A percentile compares a stretch with the other conserved stretches of the same genome.
Evolutionary conservation across 2,888 invertebrate species (phyloP).

Genomic region (Tiphia femorata): DNA sequence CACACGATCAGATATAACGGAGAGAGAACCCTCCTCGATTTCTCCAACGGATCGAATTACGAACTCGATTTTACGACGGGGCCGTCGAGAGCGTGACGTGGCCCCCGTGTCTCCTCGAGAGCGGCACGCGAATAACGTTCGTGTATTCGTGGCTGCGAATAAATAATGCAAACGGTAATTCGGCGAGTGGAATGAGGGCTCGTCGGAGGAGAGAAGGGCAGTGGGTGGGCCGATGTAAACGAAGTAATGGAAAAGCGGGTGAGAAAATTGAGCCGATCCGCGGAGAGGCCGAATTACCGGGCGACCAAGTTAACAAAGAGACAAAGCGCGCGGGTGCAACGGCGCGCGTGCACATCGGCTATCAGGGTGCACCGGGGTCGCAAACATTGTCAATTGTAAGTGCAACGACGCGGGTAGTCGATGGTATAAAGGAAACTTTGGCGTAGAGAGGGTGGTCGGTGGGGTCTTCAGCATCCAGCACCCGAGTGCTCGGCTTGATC

Average conservation of each 20-base stretch:
- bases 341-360: slow-evolving; percentile 11
- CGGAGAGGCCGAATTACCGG: background rate
- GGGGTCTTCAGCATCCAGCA: too few species aligned
- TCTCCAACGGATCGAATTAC: too few species aligned
- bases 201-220: background rate
- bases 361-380: slow-evolving; percentile 1
- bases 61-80: too few species aligned
- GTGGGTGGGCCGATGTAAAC: background rate
- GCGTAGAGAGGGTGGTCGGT: too few species aligned
- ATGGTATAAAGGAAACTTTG: too few species aligned
- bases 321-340: slow-evolving; percentile 14
- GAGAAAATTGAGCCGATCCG: background rate
- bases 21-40: too few species aligned
- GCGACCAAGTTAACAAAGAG: slow-evolving; percentile 10
- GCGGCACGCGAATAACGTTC: too few species aligned
- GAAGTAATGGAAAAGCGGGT: background rate
- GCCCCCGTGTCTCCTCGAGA: too few species aligned
- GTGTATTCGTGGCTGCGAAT: background rate
- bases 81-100: too few species aligned
- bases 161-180: background rate
- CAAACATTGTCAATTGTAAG: slow-evolving; percentile 18
- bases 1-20: too few species aligned
- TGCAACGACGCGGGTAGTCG: background rate
- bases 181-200: background rate
- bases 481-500: too few species aligned